These are phyloP conservation scores for Pterostichus madidus DNA, from an alignment of 2,888 invertebrate genomes.

Conservation along the genomic window DNA sequence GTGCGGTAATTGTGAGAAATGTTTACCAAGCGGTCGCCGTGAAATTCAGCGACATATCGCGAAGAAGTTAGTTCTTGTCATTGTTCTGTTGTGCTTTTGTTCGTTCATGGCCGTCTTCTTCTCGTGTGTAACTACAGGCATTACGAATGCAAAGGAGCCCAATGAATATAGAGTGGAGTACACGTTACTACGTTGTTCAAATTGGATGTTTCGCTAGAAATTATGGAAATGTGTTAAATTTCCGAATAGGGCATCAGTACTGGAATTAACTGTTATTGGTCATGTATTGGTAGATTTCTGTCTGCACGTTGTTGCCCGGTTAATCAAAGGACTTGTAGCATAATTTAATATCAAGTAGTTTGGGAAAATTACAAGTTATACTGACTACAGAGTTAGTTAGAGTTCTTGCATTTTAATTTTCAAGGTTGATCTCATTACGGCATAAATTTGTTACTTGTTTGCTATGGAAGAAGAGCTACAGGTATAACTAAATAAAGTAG, in stretches of 20 bases:
- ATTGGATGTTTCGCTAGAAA: conserved; percentile 43
- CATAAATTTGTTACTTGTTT: conserved; percentile 26
- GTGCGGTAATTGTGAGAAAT: conserved; percentile 34
- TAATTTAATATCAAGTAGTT: conserved; percentile 16
- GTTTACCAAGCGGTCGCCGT: conserved; percentile 23
- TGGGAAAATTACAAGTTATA: background rate
- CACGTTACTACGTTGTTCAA: conserved; percentile 19
- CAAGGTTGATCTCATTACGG: background rate
- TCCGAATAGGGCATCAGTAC: conserved; percentile 5
- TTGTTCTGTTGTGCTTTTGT: conserved; percentile 19
- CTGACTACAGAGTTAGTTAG: background rate
- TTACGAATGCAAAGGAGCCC: conserved; percentile 33
- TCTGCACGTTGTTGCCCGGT: background rate
- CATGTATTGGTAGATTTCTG: conserved; percentile 17
- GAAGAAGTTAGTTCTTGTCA: conserved; percentile 42
- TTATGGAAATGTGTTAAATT: conserved; percentile 46
- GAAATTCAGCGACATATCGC: conserved; percentile 33
- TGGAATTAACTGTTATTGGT: conserved; percentile 34
- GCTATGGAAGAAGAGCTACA: conserved; percentile 17
- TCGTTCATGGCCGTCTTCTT: background rate
- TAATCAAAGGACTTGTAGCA: background rate
- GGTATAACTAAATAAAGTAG: conserved; percentile 29
- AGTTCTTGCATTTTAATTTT: background rate
- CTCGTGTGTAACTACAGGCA: conserved; percentile 12
- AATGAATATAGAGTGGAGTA: conserved; percentile 44